Evolutionary conservation across 2,888 invertebrate species (phyloP), one percentile per base, ranked within the genome.

Genomic region (Liopterus haemorrhoidalis): DNA sequence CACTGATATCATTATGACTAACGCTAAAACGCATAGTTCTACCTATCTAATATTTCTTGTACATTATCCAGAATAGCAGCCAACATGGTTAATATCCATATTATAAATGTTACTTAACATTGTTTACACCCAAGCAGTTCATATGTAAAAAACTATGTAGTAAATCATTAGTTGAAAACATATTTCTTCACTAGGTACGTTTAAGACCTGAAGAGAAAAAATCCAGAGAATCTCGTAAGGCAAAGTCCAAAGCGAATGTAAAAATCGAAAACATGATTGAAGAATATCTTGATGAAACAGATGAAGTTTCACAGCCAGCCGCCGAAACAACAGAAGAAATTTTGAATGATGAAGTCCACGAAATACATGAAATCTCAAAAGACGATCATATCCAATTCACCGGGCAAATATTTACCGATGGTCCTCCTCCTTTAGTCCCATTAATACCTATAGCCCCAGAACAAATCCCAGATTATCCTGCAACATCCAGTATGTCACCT

Each of bases 351-450:
- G 42, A 44, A 9, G 50, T 48, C 27, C 38, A 33, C 38, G 36
- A 47, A 36, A 28, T 22, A 22, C 33, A 18, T 21, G 24, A 38
- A 22, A 30, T 35, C 16, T 24, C 32, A 5, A 46, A 46, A 33
- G 41, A 43, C 27, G 48, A 51, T 14, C 45, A 44, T 28, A 40
- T 48, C 21, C 40, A 48, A 4, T 36, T 45, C 6, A 36, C 28
- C 16, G 41, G 41, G 9, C 38, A 46, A 35, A 48, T 52, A 27
- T 54, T 58, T 43, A 40, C 48, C 27, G 55, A 57, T 35, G 59
- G 56, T 9, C 64, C 64, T 8, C 67, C 67, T 16, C 67, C 67
- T 30, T 54, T 67, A 49, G 57, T 62, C 43, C 66, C 61, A 21
- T 54, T 64, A 46, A 54, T 51, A 42, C 50, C 53, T 18, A 49